Evolutionary conservation across 2,113 vertebrate genomes (phyloP).

Genomic region (Lepus americanus): DNA sequence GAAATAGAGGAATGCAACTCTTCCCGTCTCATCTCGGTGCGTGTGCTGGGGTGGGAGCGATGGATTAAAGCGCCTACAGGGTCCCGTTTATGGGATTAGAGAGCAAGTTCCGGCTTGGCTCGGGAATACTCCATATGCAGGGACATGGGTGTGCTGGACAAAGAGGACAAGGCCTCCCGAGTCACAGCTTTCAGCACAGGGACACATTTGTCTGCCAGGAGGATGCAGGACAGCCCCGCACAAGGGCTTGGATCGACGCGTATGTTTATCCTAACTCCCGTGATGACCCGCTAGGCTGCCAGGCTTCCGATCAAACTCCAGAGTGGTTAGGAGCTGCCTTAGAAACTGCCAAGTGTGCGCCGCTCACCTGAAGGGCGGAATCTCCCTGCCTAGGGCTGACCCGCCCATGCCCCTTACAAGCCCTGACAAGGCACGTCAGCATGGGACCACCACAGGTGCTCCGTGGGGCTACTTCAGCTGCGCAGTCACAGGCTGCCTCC

Average conservation of each 20-base stretch:
- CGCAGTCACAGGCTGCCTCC: background rate
- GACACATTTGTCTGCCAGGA: background rate
- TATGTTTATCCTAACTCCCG: constrained; percentile 33
- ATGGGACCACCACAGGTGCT: background rate
- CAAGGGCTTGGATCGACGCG: constrained; percentile 15
- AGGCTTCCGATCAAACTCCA: background rate
- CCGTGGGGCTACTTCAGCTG: background rate
- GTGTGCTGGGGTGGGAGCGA: too few relatives aligned
- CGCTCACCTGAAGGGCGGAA: background rate
- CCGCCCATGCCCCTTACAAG: background rate
- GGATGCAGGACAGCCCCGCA: background rate
- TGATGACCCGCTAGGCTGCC: constrained; percentile 34
- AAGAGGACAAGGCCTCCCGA: background rate
- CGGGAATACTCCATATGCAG: background rate
- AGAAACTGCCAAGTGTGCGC: constrained; percentile 42
- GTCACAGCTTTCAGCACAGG: background rate
- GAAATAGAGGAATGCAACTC: background rate
- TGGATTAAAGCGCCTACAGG: background rate
- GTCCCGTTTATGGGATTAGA: background rate
- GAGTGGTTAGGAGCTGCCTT: background rate
- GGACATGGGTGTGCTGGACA: background rate
- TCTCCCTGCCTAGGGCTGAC: background rate
- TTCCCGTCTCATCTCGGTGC: background rate
- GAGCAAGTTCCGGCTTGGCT: background rate
- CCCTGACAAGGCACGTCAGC: constrained; percentile 12